Evolutionary conservation across 2,113 vertebrate genomes (phyloP).

Genomic region (Rhinolophus sinicus): DNA sequence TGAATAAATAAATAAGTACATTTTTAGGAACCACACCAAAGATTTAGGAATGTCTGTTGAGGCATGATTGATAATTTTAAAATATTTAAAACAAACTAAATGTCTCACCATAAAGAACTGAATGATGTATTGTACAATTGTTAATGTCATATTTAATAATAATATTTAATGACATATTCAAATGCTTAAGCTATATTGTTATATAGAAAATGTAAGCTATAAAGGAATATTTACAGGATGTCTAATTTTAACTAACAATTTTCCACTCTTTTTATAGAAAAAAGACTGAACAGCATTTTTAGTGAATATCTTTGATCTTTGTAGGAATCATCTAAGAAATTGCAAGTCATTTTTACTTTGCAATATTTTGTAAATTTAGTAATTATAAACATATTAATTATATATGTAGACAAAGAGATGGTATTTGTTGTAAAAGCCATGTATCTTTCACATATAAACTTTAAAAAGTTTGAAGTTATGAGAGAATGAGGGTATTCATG

Average conservation of each 20-base stretch:
- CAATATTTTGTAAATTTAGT: background rate
- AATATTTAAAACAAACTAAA: slow-evolving; percentile 7
- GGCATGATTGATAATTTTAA: background rate
- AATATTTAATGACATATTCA: background rate
- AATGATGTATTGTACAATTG: background rate
- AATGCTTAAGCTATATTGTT: background rate
- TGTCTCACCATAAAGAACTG: background rate
- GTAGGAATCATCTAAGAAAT: background rate
- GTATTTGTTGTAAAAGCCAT: background rate
- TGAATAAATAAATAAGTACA: slow-evolving; percentile 14
- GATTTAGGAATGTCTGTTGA: background rate
- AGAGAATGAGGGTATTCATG: background rate
- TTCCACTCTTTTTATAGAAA: background rate
- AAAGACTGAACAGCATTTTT: background rate
- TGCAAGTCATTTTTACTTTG: slow-evolving; percentile 2
- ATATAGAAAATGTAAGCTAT: background rate
- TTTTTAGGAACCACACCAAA: background rate
- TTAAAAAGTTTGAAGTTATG: background rate
- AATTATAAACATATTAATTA: background rate
- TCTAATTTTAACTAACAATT: background rate
- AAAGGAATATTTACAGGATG: background rate
- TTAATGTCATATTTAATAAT: background rate
- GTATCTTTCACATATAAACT: background rate
- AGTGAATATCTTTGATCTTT: slow-evolving; percentile 30
- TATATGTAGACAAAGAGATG: background rate